Evolutionary conservation across 2,113 vertebrate species (phyloP).

Genomic region (Mesocricetus auratus): DNA sequence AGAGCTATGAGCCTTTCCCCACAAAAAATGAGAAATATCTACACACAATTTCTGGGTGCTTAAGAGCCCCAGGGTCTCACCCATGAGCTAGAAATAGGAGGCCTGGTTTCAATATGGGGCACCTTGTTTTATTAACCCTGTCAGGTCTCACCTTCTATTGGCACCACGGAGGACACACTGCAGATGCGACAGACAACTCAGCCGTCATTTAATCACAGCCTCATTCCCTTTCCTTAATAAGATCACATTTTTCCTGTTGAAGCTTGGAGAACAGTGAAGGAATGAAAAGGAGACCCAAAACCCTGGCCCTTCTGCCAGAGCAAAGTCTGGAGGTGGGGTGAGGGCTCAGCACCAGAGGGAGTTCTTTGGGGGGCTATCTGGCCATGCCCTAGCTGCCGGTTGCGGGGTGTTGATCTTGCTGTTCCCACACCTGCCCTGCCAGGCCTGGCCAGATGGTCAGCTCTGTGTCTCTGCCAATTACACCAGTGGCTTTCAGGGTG

Average conservation of each 20-base stretch:
- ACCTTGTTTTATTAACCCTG: neutral
- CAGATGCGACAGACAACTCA: conserved; percentile 38
- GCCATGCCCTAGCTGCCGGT: neutral
- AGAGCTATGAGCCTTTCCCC: conserved; percentile 1
- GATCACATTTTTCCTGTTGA: conserved; percentile 12
- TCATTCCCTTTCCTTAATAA: neutral
- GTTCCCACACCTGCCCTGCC: conserved; percentile 75
- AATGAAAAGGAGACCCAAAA: conserved; percentile 20
- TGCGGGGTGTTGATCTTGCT: conserved; percentile 55
- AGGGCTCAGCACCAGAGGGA: conserved; percentile 26
- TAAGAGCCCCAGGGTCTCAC: neutral
- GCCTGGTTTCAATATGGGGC: neutral
- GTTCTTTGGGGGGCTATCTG: conserved; percentile 75
- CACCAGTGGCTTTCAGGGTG: conserved; percentile 18
- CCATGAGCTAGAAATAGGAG: neutral
- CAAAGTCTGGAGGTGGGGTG: neutral
- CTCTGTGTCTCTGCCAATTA: conserved; percentile 61
- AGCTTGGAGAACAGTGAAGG: conserved; percentile 52
- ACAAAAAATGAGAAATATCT: conserved; percentile 42
- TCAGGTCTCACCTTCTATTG: neutral
- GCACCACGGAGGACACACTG: conserved; percentile 32
- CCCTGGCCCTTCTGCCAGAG: neutral
- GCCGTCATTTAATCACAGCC: neutral
- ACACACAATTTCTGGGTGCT: conserved; percentile 9
- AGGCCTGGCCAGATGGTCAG: conserved; percentile 77